Conservation (phyloP, 2,888 invertebrate species). For the Chouioia cunea region DNA sequence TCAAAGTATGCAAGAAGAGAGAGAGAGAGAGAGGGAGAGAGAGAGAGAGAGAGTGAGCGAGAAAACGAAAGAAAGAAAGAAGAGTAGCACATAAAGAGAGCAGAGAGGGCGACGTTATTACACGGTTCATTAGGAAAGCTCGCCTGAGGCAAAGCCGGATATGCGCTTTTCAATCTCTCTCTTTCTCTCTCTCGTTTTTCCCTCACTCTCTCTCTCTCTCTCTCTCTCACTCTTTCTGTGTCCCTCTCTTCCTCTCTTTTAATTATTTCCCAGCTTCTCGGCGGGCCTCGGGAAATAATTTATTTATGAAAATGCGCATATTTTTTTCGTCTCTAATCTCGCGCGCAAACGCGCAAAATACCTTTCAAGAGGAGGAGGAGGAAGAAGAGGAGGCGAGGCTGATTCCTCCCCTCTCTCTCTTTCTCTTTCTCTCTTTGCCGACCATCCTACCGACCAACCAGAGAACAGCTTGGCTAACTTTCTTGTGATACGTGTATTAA, state of each 20-base stretch:
- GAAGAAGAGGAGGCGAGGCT: conserved; percentile 23
- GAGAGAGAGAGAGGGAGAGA: background rate
- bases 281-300: background rate
- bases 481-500: too few species aligned
- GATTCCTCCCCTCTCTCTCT: conserved; percentile 43
- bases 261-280: too few species aligned
- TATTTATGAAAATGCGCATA: background rate
- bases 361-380: conserved; percentile 43
- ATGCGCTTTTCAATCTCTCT: conserved; percentile 28
- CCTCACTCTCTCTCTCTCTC: background rate
- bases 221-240: background rate
- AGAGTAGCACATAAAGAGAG: conserved; percentile 2
- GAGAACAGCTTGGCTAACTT: conserved; percentile 42
- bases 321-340: too few species aligned
- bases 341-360: conserved; percentile 13
- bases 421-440: conserved; percentile 59
- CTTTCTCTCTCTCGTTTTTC: conserved; percentile 6
- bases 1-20: too few species aligned
- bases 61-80: conserved; percentile 5
- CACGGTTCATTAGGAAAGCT: conserved; percentile 64
- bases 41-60: background rate
- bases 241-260: background rate
- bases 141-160: conserved; percentile 52
- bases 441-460: conserved; percentile 58
- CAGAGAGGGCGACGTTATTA: conserved; percentile 60